phyloP scores from a whole-genome alignment of 2,113 vertebrate species.

The Vombatus ursinus region DNA sequence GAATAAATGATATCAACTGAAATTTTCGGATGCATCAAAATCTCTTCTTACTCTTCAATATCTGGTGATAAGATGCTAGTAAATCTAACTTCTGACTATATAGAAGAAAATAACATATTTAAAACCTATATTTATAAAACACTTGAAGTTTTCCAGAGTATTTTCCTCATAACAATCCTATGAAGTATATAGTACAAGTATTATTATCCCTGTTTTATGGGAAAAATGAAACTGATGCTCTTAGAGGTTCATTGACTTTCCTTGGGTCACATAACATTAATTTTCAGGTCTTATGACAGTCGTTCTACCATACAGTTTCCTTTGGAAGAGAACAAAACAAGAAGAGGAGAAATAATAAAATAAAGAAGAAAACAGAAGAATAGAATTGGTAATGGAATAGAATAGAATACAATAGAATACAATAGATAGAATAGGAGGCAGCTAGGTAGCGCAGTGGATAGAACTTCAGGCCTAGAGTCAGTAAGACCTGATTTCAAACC shows the following conservation, averaged over 20 bases:
- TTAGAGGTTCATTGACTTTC: not conserved
- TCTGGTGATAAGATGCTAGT: not conserved
- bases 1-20: constrained; percentile 34
- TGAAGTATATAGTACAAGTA: not conserved
- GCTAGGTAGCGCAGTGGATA: too few species aligned
- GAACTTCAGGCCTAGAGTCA: not conserved
- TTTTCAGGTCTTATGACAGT: too few species aligned
- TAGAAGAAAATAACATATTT: not conserved
- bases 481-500: not conserved
- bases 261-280: not conserved
- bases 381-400: not conserved
- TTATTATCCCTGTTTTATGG: not conserved
- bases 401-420: not conserved
- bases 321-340: not conserved
- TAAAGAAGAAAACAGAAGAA: not conserved
- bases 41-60: not conserved
- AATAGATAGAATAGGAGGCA: too few species aligned
- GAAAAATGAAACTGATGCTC: not conserved
- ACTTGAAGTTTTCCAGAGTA: not conserved
- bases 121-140: not conserved
- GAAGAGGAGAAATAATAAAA: not conserved
- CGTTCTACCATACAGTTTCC: not conserved
- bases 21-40: constrained; percentile 25
- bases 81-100: constrained; percentile 14
- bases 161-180: not conserved